Base-by-base conservation (phyloP, 2,888 invertebrate species). In the Unio delphinus region DNA sequence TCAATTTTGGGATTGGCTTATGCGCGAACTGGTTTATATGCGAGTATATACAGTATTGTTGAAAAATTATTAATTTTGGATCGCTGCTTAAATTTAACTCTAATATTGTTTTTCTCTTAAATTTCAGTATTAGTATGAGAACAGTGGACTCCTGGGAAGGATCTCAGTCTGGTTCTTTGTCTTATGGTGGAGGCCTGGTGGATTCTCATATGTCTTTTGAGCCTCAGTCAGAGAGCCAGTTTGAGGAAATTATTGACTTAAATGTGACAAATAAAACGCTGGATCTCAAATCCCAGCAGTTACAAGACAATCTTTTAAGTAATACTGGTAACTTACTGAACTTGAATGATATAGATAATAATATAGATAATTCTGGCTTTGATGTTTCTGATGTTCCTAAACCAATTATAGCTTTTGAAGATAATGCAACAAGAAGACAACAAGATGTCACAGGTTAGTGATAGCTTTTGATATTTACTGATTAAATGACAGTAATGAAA, bases 321-420 rank as follows among this genome's bases (percentile, higher is more conserved):
- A 80, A 76, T 65, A 70, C 75, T 28, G 81, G 81, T 28, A 83
- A 85, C 64, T 72, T 82, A 55, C 72, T 83, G 59, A 84, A 83
- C 67, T 79, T 82, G 65, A 83, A 86, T 78, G 82, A 80, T 70
- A 63, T 80, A 30, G 79, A 79, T 59, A 76, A 75, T 63, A 73
- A 69, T 72, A 65, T 72, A 60, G 72, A 72, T 65, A 70, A 80
- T 61, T 68, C 65, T 58, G 75, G 72, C 28, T 67, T 73, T 56
- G 78, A 72, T 28, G 81, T 78, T 55, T 56, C 69, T 17, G 55
- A 60, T 34, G 56, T 65, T 59, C 65, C 78, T 57, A 80, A 81
- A 69, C 85, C 87, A 34, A 75, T 86, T 68, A 83, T 84, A 70
- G 85, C 86, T 69, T 86, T 86, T 73, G 86, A 86, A 72, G 87